Conservation (phyloP, 2,113 vertebrate species). For the Colistium nudipinnis region DNA sequence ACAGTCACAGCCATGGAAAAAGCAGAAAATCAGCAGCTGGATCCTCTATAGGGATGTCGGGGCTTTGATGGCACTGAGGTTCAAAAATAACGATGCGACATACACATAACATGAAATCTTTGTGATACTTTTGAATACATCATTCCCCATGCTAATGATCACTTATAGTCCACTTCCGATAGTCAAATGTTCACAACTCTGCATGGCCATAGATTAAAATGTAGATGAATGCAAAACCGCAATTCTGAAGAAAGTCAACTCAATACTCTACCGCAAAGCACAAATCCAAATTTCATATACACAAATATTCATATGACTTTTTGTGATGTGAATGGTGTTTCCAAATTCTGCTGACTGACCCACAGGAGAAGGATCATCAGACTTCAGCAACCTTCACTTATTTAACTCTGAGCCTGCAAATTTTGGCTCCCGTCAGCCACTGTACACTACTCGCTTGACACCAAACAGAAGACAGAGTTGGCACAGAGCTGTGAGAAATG, state of each 20-base stretch:
- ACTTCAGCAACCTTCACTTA: not conserved
- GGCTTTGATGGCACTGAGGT: conserved; percentile 2
- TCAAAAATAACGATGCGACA: not conserved
- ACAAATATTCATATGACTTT: not conserved
- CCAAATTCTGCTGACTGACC: not conserved
- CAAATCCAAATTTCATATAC: not conserved
- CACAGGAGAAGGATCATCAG: not conserved
- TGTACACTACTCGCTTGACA: too few relatives aligned
- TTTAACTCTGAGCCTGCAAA: not conserved
- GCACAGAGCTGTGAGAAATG: not conserved
- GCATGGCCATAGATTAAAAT: too few relatives aligned
- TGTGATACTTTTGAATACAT: not conserved
- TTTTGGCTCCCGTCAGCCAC: not conserved
- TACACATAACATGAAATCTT: not conserved
- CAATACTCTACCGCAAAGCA: not conserved
- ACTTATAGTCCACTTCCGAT: not conserved
- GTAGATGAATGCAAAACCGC: too few relatives aligned
- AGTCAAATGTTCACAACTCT: too few relatives aligned
- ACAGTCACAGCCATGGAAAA: not conserved
- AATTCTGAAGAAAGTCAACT: not conserved
- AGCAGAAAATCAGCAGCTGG: not conserved
- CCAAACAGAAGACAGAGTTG: not conserved
- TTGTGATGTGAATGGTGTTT: not conserved
- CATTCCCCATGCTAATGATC: conserved; percentile 2
- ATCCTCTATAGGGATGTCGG: not conserved